Conservation (phyloP, 2,888 invertebrate genomes). For the Ormyrus nitidulus region DNA sequence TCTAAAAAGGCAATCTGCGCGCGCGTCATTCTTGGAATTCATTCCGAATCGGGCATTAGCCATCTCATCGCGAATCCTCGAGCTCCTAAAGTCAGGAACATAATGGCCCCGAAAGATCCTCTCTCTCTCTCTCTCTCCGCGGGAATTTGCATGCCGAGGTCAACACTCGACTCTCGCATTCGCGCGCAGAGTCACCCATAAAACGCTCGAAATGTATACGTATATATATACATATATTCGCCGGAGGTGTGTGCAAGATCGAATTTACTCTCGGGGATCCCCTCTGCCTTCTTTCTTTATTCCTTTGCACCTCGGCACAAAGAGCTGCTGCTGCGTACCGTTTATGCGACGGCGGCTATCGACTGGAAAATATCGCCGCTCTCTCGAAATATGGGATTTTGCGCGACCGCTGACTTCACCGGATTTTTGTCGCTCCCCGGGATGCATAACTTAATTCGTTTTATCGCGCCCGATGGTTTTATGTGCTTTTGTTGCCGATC, state of each 20-base stretch:
- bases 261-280: constrained; percentile 22
- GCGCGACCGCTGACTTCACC: no score
- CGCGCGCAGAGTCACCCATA: background rate
- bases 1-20: constrained; percentile 11
- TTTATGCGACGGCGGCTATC: constrained; percentile 23
- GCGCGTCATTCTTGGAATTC: constrained; percentile 26
- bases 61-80: constrained; percentile 8
- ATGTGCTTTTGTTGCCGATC: background rate
- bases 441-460: no score
- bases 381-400: constrained; percentile 27
- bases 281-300: background rate
- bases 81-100: constrained; percentile 30
- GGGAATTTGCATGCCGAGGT: constrained; percentile 37
- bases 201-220: no score
- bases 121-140: constrained; percentile 19
- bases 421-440: background rate
- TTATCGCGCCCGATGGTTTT: no score
- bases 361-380: constrained; percentile 43
- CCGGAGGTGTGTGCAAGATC: background rate
- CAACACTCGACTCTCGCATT: constrained; percentile 32
- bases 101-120: constrained; percentile 39
- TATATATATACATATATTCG: constrained; percentile 10
- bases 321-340: constrained; percentile 9
- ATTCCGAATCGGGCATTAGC: constrained; percentile 28
- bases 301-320: background rate